Evolutionary conservation across 2,113 vertebrate species (phyloP), one percentile per base, ranked within the genome.

Genomic region (Poecilia latipinna): DNA sequence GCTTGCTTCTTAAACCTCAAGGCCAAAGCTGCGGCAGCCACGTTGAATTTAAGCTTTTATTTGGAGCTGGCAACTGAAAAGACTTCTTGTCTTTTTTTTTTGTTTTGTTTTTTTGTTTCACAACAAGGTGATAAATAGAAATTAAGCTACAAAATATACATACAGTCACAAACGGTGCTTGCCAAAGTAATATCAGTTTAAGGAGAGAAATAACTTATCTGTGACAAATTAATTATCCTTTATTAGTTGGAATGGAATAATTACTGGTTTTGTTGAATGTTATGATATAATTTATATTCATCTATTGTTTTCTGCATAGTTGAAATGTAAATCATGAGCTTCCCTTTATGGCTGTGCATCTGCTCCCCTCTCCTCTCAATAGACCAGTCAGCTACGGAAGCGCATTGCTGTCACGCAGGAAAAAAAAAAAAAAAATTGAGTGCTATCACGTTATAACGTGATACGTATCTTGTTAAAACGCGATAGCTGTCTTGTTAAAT

Each of bases 1-100:
- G 42, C 61, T 76, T 65, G 32, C 60, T 29, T 57, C 76, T 31
- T n/a, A 44, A 65, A 77, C 28, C 57, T 51, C 42, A 31, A 44
- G 60, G 51, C 64, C 37, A 60, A 31, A 19, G 39, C 54, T 51
- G 51, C 74, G 39, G 63, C 51, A 35, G 60, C 37, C 67, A 66
- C 37, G 19, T 32, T 3, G 12, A 12, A 29, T 35, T 24, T 26
- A 4, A 12, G 3, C 24, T 22, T 6, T 32, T 19, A 62, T 68
- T 66, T 62, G 22, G 31, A 71, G 51, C 8, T 10, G 51, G 51
- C 51, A n/a, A 39, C n/a, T 65, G 35, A 39, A 39, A 65, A 35
- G 19, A 12, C 19, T 75, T 42, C 19, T 77, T 60, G 61, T 63
- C 35, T 74, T 1, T 54, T 15, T 33, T 63, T 62, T 26, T 61